Conservation (phyloP, 2,113 vertebrate genomes). For the Nesogale talazaci region DNA sequence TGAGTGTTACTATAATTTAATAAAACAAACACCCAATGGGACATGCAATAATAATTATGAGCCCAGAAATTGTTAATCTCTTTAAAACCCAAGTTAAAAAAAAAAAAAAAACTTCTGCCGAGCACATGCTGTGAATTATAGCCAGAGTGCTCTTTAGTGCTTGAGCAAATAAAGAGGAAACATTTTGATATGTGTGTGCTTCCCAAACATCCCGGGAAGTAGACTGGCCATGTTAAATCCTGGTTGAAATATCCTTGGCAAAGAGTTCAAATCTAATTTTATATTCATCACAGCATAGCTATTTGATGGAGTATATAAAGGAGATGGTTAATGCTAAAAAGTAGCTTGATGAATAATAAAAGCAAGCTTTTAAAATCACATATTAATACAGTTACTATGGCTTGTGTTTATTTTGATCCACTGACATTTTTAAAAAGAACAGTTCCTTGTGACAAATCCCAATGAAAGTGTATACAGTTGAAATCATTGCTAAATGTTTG, state of each 20-base stretch:
- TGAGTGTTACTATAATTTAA: background rate
- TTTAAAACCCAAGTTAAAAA: background rate
- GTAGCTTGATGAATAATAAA: background rate
- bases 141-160: no score
- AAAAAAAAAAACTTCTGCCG: background rate
- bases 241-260: background rate
- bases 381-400: background rate
- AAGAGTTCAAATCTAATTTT: background rate
- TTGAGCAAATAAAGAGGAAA: background rate
- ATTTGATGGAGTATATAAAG: background rate
- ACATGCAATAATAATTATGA: background rate
- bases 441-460: background rate
- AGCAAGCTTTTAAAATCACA: background rate
- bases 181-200: background rate
- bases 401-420: background rate
- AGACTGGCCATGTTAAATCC: background rate
- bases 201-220: background rate
- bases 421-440: background rate
- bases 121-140: background rate
- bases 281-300: background rate
- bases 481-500: background rate
- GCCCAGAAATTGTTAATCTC: background rate
- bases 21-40: background rate
- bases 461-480: background rate
- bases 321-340: conserved; percentile 9